Base-by-base conservation (phyloP, 2,888 invertebrate genomes). In the Amphipyra tragopoginis region DNA sequence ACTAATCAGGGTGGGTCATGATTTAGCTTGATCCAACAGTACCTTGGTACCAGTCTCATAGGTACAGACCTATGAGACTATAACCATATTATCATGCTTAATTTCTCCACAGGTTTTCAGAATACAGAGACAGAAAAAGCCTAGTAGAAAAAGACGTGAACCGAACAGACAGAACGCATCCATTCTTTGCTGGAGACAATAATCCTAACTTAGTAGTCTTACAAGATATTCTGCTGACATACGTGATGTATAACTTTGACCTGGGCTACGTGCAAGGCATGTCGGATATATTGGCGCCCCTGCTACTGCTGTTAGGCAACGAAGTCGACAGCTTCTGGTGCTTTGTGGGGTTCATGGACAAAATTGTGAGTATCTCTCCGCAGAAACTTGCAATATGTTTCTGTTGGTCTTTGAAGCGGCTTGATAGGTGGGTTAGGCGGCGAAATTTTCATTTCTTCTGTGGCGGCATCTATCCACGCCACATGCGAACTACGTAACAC, bases 321-420 rank as follows among this genome's bases (percentile, higher is more conserved):
- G 99, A 99, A 91, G 98, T 98, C 3, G 99, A 99, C 87, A 97
- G 98, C 0, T 99, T 99, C 94, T 99, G 99, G 99, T 99, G 99
- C 91, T 99, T 99, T 88, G 99, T 98, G 39, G 99, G 99, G 8
- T 98, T 99, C 82, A 99, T 99, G 99, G 97, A 99, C 64, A 97
- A 97, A 95, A 97, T 99, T 89, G 98, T 98, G 89, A 96, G 97
- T 94, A 34, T 36, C 5, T 94, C 29, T 36, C 7, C 5, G 29
- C 29, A 29, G 21, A 33, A 33, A 33, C 33, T 33, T 33, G 6
- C 2, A 21, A 21, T 21, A 21, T n/a, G n/a, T 21, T 21, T 21
- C 2, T 21, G 21, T 21, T 3, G 21, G 3, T 21, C 21, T 21
- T 2, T 21, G 21, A 21, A 21, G 21, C 21, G 21, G 21, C n/a